phyloP scores from a whole-genome alignment of 2,888 invertebrate species.

The Orchesella flavescens region DNA sequence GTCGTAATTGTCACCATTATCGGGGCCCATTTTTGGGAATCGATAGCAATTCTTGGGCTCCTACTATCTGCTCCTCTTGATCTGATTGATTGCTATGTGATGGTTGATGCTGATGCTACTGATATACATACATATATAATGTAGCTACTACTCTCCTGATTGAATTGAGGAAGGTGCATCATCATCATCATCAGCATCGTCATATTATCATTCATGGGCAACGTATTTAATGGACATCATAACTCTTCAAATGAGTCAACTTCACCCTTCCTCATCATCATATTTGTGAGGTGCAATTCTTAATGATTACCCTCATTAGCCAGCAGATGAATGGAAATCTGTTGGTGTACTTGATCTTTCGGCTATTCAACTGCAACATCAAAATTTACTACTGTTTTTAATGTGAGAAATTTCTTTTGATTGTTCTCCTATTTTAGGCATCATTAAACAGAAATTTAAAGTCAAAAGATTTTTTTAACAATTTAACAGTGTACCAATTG shows the following conservation, averaged over 20 bases:
- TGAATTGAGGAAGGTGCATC: too few species aligned
- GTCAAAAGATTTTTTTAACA: neutral
- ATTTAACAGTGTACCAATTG: too few species aligned
- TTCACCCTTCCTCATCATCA: constrained; percentile 27
- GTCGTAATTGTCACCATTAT: constrained; percentile 57
- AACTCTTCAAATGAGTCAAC: constrained; percentile 13
- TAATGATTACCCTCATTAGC: constrained; percentile 1
- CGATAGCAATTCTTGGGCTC: constrained; percentile 10
- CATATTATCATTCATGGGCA: too few species aligned
- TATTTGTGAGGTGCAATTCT: constrained; percentile 2
- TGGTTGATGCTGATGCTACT: neutral
- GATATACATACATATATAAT: too few species aligned
- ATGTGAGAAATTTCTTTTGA: neutral
- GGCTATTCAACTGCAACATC: too few species aligned
- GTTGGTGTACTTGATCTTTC: constrained; percentile 18
- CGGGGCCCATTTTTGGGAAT: constrained; percentile 28
- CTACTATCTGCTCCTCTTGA: constrained; percentile 1
- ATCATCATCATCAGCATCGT: too few species aligned
- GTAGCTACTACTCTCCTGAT: too few species aligned
- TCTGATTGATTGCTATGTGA: constrained; percentile 42
- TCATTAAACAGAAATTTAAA: constrained; percentile 2
- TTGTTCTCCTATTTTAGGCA: constrained; percentile 16
- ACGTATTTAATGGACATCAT: too few species aligned
- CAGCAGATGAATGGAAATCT: neutral
- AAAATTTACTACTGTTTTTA: too few species aligned